Evolutionary conservation across 2,797 vertebrate species (phyloP), one percentile per base, ranked within the genome.

Genomic region (Ctenopoma kingsleyae): DNA sequence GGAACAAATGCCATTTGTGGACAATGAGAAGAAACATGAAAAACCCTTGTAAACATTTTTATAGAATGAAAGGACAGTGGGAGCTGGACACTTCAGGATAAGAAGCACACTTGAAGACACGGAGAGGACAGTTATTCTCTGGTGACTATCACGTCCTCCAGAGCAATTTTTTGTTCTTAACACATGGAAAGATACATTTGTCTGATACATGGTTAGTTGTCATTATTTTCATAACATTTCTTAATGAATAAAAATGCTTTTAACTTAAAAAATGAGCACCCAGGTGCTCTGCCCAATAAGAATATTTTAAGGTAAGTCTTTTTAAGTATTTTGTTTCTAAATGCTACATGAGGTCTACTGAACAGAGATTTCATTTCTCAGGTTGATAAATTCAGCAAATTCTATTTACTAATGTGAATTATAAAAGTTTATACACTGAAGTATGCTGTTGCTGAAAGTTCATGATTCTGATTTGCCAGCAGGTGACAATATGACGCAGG

Each of bases 151-250:
- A 58, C 66, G 57, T 68, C 73, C 81, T 82, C 54, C 73, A 46
- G 60, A 77, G 70, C 67, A 74, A 65, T 76, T 76, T 38, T 36
- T 82, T 84, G 80, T 80, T 75, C 68, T 80, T 78, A 72, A 87
- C 68, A 62, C 68, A 74, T 55, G 60, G 80, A 87, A 83, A 84
- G 81, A 91, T 82, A 67, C 77, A 85, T 84, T 86, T 89, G 89
- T 92, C 85, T 86, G 85, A 90, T 76, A 83, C 82, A 76, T 71
- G 77, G 68, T 87, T 90, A 88, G 80, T 86, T 88, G 86, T 92
- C 87, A 91, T 93, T 91, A 94, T 94, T 93, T 93, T 93, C 91
- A 92, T 92, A 94, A 94, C 91, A 87, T 93, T 93, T 93, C 89
- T 83, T 92, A 92, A 91, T 88, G 70, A 92, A 92, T 91, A 84